Conservation (phyloP, 2,888 invertebrate genomes). For the Troides aeacus region DNA sequence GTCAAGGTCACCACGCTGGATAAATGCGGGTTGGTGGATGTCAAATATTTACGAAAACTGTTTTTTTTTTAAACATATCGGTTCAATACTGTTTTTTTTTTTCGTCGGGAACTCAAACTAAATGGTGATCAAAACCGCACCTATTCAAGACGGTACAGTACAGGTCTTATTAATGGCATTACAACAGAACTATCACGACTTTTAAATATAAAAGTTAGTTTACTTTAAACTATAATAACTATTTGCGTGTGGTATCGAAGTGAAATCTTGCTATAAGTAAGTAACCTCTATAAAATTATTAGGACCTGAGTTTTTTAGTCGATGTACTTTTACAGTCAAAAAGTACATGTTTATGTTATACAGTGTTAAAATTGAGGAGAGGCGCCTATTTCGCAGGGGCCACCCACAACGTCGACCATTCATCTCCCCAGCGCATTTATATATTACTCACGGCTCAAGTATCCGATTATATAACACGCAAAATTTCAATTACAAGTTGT, state of each 20-base stretch:
- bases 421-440: slow-evolving; percentile 77
- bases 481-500: slow-evolving; percentile 82
- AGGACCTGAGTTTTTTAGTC: neutral
- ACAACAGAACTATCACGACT: neutral
- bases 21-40: too few relatives aligned
- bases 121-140: too few relatives aligned
- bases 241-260: too few relatives aligned
- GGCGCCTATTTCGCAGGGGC: slow-evolving; percentile 55
- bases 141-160: too few relatives aligned
- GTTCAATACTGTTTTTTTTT: too few relatives aligned
- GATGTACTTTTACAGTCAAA: slow-evolving; percentile 1
- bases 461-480: slow-evolving; percentile 82
- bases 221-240: neutral
- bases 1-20: too few relatives aligned
- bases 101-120: too few relatives aligned
- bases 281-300: too few relatives aligned
- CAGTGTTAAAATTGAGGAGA: slow-evolving; percentile 64
- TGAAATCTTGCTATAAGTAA: too few relatives aligned
- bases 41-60: too few relatives aligned
- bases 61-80: too few relatives aligned
- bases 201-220: neutral
- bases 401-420: slow-evolving; percentile 64
- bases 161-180: neutral
- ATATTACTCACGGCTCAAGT: slow-evolving; percentile 80
- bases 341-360: slow-evolving; percentile 49